Percentiles rank a stretch among this genome's conserved stretches.
Evolutionary conservation across 2,797 vertebrate species (phyloP).

Genomic region (Labroides dimidiatus): DNA sequence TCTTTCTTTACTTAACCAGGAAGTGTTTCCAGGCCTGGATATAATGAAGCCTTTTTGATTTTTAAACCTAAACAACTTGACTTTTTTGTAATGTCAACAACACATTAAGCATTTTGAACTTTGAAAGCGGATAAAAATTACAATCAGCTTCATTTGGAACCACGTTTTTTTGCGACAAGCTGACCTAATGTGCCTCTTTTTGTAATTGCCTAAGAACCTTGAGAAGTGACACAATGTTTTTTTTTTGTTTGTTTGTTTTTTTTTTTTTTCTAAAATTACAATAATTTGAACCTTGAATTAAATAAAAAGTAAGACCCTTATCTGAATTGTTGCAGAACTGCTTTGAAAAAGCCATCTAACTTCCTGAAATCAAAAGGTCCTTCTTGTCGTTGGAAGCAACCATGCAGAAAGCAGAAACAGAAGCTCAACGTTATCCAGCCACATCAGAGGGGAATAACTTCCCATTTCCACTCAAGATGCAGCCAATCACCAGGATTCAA

Average conservation of each 20-base stretch:
- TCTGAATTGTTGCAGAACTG: neutral
- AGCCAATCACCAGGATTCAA: conserved; percentile 37
- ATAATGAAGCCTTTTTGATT: too few relatives aligned
- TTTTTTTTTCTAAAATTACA: too few relatives aligned
- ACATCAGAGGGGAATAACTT: conserved; percentile 33
- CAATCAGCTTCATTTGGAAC: too few relatives aligned
- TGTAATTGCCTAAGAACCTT: neutral
- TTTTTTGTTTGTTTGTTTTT: too few relatives aligned
- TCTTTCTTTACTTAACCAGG: too few relatives aligned
- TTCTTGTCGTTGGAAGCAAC: conserved; percentile 32
- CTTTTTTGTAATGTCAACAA: too few relatives aligned
- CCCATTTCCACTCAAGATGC: conserved; percentile 34
- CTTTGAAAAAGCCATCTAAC: conserved; percentile 10
- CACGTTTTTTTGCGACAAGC: too few relatives aligned
- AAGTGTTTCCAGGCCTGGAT: too few relatives aligned
- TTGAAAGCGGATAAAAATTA: too few relatives aligned
- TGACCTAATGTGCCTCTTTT: neutral
- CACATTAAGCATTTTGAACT: too few relatives aligned
- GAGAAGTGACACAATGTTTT: neutral
- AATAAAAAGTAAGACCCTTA: neutral
- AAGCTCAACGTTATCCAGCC: conserved; percentile 34
- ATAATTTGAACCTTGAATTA: too few relatives aligned
- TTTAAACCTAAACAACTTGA: too few relatives aligned
- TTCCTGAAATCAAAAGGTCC: conserved; percentile 11
- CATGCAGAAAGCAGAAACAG: conserved; percentile 29